Percentiles rank a stretch among this genome's conserved stretches.
phyloP scores from a whole-genome alignment of 2,113 vertebrate genomes.

The Phrynocephalus versicolor region DNA sequence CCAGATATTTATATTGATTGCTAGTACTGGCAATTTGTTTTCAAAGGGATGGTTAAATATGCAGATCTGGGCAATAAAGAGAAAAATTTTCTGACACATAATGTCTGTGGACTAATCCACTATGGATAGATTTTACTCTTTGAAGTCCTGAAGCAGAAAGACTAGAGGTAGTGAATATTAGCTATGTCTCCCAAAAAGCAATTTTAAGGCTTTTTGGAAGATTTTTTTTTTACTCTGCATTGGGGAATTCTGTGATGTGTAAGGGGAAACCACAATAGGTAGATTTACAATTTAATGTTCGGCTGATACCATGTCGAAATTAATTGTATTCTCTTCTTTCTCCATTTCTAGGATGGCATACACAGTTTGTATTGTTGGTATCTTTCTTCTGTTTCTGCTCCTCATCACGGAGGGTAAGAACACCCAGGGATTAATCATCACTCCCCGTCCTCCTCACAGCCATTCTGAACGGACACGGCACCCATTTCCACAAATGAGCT shows the following conservation, averaged over 20 bases:
- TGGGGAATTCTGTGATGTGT: neutral
- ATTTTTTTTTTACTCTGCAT: neutral
- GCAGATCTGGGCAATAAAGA: no score
- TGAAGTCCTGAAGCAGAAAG: no score
- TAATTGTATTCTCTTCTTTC: slow-evolving; percentile 49
- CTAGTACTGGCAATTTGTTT: no score
- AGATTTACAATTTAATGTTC: neutral
- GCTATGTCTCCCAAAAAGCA: no score
- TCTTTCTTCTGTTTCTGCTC: slow-evolving; percentile 80
- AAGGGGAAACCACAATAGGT: neutral
- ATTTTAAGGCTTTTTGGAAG: no score
- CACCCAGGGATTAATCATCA: slow-evolving; percentile 85
- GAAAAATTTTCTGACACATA: no score
- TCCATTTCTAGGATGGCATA: slow-evolving; percentile 81
- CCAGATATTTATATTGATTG: no score
- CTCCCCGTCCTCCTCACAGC: slow-evolving; percentile 93
- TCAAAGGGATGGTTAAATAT: no score
- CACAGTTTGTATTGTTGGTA: slow-evolving; percentile 74
- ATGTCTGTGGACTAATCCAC: no score
- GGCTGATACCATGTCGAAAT: neutral
- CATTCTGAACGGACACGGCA: slow-evolving; percentile 86
- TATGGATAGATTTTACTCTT: no score
- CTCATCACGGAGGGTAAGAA: slow-evolving; percentile 80
- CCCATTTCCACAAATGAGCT: slow-evolving; percentile 58
- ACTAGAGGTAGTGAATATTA: no score